Base-by-base conservation (phyloP, 2,797 vertebrate genomes). In the Coregonus sp. region DNA sequence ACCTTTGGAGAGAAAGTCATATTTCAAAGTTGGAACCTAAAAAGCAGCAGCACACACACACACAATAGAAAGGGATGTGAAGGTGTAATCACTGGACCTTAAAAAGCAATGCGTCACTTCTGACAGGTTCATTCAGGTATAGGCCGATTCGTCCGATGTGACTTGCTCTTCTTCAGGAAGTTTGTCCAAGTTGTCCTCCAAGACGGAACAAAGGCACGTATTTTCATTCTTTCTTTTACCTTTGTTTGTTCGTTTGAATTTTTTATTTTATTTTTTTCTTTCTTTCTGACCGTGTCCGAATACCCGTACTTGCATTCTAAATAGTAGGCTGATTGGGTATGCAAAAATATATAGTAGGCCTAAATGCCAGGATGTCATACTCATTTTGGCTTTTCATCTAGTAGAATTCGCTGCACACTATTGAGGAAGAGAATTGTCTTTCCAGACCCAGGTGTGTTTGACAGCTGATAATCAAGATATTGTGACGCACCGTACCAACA, bases 101-200 rank as follows among this genome's bases (percentile, higher is more conserved):
- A 92, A 93, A 92, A 89, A 91, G 90, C 88, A 88, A 90, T 91
- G 92, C 90, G 91, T 94, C 92, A 91, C 78, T 90, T 74, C 78
- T 93, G 93, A 94, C 91, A 92, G 90, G 91, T 92, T 91, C 91
- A 92, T 89, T 93, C 91, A 94, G 91, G 92, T 93, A 91, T 92
- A 90, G 87, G 90, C 88, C 85, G 72, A 52, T 72, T 90, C 89
- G 86, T n/a, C 66, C 16, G 63, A 69, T 73, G 65, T 20, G 29
- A 70, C 72, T 37, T 16, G 52, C 3, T 18, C 47, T 33, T 33
- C 65, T 67, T 9, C 65, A 33, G 50, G 29, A 76, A 76, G 70
- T 80, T 75, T 80, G 52, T 80, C 63, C 31, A 54, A 75, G n/a
- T 75, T 65, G 67, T 71, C 73, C 37, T 68, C 31, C 35, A 31